Evolutionary conservation across 2,113 vertebrate genomes (phyloP), one percentile per base, ranked within the genome.

Genomic region (zebrafish (Danio rerio)): DNA sequence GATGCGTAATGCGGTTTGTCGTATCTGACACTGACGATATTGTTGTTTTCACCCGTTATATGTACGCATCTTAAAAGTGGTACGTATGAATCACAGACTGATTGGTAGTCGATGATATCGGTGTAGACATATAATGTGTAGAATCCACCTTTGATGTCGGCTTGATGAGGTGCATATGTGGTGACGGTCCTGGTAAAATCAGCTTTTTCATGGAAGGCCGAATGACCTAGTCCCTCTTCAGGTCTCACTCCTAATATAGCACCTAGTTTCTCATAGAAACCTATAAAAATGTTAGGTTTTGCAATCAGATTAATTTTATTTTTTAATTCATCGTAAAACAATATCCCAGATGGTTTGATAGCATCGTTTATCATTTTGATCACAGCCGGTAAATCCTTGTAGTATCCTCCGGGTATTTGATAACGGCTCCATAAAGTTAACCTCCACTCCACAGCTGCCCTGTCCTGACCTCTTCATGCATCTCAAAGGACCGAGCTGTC

Each of bases 11-110:
- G 43, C 0, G 45, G 43, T 7, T n/a, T 50, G 18, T 71, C 47
- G 4, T 49, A 71, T 18, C 47, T 70, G 16, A 70, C n/a, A 50
- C 31, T 71, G 45, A 71, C 45, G 1, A 6, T 10, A 5, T 71
- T 5, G 1, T 49, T 9, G n/a, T 18, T 4, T 42, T 20, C 8
- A 0, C 68, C 45, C 4, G 18, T 50, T 47, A 71, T 70, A 70
- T 70, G 66, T 70, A 70, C 66, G 15, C 66, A 70, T 70, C 43
- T 70, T 13, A 70, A 47, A 47, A 70, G 45, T 4, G 66, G 40
- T 0, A 70, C 16, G 5, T 45, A 70, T 0, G 16, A n/a, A 49
- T 70, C 68, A 3, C 65, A 15, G 12, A 68, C 65, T 10, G 6
- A 7, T 47, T 8, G 7, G 20, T 69, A 45, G 16, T 68, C 8